Conservation (phyloP, 2,797 vertebrate genomes). For the Cyprinodon diabolis region DNA sequence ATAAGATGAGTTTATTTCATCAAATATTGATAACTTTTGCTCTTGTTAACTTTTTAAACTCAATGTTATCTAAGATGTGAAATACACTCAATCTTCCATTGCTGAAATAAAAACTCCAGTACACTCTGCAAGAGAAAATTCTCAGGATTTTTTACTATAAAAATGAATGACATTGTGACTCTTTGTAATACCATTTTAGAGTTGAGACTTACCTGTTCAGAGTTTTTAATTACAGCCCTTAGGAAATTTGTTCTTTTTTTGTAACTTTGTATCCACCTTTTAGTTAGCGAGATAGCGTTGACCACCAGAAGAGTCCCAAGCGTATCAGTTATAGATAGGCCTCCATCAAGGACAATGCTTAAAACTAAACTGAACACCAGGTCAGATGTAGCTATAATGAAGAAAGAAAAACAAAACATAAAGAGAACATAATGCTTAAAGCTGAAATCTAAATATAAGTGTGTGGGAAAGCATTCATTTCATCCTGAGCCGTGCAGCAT, state of each 20-base stretch:
- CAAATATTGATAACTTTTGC: not conserved
- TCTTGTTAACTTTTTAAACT: conserved; percentile 1
- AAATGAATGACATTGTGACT: not conserved
- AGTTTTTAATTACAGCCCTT: not conserved
- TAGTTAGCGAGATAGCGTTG: not conserved
- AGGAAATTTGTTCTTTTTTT: not conserved
- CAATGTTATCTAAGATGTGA: not conserved
- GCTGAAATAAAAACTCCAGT: not conserved
- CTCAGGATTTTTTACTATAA: not conserved
- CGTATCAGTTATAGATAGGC: no score
- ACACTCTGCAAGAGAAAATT: not conserved
- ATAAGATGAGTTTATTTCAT: conserved; percentile 10
- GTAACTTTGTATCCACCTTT: not conserved
- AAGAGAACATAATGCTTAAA: no score
- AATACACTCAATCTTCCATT: not conserved
- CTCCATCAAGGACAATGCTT: no score
- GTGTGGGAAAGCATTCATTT: no score
- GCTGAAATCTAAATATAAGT: no score
- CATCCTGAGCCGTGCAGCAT: no score
- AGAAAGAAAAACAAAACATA: no score
- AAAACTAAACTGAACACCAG: no score
- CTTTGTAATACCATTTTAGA: not conserved
- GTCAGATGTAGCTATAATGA: no score
- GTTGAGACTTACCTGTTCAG: not conserved
- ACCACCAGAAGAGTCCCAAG: not conserved